Conservation (phyloP, 2,797 vertebrate species). For the Remorina albescens region DNA sequence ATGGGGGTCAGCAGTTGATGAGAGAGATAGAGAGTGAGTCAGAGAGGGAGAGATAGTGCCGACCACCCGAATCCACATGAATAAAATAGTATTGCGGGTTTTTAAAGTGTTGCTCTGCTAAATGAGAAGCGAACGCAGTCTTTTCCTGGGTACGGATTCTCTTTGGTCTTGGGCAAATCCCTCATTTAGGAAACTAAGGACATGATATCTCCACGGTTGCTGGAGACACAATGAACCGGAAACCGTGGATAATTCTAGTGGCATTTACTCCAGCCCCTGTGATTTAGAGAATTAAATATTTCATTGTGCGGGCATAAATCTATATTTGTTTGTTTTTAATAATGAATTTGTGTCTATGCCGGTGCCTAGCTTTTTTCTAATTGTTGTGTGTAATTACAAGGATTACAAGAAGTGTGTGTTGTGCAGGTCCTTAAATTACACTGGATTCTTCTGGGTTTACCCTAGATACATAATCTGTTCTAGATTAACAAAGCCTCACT, state of each 20-base stretch:
- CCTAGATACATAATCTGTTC: constrained; percentile 66
- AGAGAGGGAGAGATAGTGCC: constrained; percentile 14
- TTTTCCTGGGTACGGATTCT: constrained; percentile 49
- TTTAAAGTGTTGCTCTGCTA: constrained; percentile 42
- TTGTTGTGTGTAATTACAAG: constrained; percentile 14
- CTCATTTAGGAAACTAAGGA: constrained; percentile 35
- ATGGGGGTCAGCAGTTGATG: constrained; percentile 23
- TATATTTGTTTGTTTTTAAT: constrained; percentile 7
- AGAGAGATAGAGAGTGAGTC: constrained; percentile 11
- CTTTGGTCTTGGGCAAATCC: constrained; percentile 62
- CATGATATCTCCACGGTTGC: constrained; percentile 22
- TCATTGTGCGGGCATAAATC: neutral
- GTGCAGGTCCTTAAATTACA: constrained; percentile 43
- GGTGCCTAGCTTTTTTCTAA: neutral
- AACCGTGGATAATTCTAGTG: neutral
- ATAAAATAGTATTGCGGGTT: constrained; percentile 58
- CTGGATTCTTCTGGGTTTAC: constrained; percentile 66
- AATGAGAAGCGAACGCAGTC: constrained; percentile 53
- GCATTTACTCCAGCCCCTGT: constrained; percentile 8
- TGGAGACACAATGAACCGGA: constrained; percentile 35
- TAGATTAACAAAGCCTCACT: constrained; percentile 72
- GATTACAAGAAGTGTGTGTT: constrained; percentile 43
- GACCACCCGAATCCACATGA: constrained; percentile 58
- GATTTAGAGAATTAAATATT: constrained; percentile 35
- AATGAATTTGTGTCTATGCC: constrained; percentile 18